Percentiles rank a stretch among this genome's conserved stretches.
phyloP scores from a whole-genome alignment of 2,797 vertebrate species.

The Setipinna tenuifilis region DNA sequence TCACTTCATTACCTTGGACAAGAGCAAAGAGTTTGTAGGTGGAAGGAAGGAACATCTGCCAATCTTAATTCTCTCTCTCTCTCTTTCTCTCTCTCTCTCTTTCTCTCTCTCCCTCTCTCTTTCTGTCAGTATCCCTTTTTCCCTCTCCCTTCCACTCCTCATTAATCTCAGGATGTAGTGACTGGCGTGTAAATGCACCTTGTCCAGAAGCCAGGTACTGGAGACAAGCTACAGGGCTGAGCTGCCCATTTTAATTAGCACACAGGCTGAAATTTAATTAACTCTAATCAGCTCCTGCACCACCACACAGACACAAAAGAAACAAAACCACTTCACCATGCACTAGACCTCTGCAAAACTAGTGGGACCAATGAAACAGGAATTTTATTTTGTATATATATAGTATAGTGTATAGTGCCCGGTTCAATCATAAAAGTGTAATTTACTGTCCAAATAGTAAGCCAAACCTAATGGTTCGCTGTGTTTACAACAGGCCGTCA shows the following conservation, averaged over 20 bases:
- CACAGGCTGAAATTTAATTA: constrained; percentile 64
- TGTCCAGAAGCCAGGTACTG: constrained; percentile 56
- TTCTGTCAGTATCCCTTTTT: constrained; percentile 24
- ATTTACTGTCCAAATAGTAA: background rate
- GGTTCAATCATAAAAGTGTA: background rate
- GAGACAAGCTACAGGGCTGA: constrained; percentile 53
- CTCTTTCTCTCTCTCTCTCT: constrained; percentile 45
- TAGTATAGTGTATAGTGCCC: background rate
- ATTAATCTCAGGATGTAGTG: constrained; percentile 66
- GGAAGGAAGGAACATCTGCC: constrained; percentile 61
- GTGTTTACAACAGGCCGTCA: constrained; percentile 11
- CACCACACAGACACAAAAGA: constrained; percentile 20
- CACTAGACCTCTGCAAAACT: background rate
- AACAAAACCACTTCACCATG: background rate
- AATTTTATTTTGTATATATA: background rate
- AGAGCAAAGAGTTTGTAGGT: constrained; percentile 8
- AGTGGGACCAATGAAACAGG: background rate
- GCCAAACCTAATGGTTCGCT: background rate
- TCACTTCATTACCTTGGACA: constrained; percentile 22
- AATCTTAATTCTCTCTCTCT: background rate
- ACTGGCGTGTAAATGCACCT: constrained; percentile 56
- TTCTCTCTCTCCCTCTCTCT: constrained; percentile 44
- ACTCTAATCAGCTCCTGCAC: constrained; percentile 53
- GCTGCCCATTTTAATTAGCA: constrained; percentile 66
- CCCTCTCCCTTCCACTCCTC: constrained; percentile 54